Percentiles rank a stretch among this genome's conserved stretches.
phyloP scores from a whole-genome alignment of 2,113 vertebrate species.

The Merops nubicus region DNA sequence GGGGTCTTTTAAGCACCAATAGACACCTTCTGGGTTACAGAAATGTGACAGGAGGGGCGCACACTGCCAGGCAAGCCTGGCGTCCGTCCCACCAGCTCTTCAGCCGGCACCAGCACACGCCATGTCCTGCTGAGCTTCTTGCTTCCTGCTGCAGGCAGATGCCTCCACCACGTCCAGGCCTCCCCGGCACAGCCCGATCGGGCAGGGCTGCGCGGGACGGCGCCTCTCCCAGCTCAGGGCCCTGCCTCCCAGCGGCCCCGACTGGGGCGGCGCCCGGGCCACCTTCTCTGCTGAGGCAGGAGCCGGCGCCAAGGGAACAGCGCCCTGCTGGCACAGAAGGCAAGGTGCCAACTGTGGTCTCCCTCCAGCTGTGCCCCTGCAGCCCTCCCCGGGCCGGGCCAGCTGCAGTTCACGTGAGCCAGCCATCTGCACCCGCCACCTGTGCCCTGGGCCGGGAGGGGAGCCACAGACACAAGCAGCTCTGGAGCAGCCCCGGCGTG shows the following conservation, averaged over 20 bases:
- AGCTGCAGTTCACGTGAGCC: neutral
- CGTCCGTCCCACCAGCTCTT: neutral
- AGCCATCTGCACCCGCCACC: neutral
- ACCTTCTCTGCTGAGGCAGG: neutral
- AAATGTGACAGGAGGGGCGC: neutral
- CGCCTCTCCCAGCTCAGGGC: fast-evolving
- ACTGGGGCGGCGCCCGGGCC: fast-evolving
- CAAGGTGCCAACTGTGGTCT: neutral
- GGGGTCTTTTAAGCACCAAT: neutral
- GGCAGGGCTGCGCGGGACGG: neutral
- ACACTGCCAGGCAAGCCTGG: fast-evolving
- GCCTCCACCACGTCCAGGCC: neutral
- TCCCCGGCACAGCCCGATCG: neutral
- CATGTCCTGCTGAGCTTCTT: neutral
- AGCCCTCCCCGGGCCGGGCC: neutral
- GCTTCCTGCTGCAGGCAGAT: neutral
- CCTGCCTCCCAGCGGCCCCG: neutral
- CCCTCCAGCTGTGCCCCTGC: neutral
- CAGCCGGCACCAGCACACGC: neutral
- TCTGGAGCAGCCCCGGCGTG: neutral
- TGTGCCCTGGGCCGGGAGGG: neutral
- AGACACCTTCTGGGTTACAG: neutral
- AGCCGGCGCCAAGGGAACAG: neutral
- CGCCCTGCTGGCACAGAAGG: neutral
- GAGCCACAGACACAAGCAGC: neutral